These are phyloP conservation scores for Ahaetulla prasina DNA, from an alignment of 2,113 vertebrate genomes.

Conservation along the genomic window DNA sequence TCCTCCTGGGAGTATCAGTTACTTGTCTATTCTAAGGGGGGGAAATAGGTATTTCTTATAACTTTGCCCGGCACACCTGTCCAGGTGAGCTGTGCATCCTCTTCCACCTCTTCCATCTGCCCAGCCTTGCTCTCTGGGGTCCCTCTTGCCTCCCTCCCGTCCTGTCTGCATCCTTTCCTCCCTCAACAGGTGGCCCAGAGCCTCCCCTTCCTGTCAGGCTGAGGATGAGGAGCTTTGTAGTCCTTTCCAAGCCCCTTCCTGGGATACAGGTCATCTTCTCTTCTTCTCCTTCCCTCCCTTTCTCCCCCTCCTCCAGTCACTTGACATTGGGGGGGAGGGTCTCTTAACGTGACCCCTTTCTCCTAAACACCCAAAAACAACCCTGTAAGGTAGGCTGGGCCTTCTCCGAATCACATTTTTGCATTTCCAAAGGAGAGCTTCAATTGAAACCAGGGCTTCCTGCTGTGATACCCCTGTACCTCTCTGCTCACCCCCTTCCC, in stretches of 20 bases:
- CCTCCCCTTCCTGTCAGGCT: not conserved
- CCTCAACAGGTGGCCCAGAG: not conserved
- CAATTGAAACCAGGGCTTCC: not conserved
- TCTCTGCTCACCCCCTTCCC: not conserved
- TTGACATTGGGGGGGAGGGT: not conserved
- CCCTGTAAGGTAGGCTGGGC: not conserved
- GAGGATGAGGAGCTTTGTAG: not conserved
- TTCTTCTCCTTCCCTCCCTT: too few species aligned
- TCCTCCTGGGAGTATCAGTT: not conserved
- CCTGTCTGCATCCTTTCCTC: not conserved
- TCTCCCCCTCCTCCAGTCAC: not conserved
- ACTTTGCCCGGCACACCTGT: not conserved
- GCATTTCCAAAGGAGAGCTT: not conserved
- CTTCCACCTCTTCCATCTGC: not conserved
- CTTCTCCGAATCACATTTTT: not conserved
- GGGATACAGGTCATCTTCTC: not conserved
- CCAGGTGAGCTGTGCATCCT: not conserved
- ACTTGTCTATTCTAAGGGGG: not conserved
- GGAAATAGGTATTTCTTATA: not conserved
- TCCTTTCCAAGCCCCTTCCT: not conserved
- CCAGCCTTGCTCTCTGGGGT: not conserved
- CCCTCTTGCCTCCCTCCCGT: not conserved
- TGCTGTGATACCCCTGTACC: not conserved
- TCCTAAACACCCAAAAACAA: not conserved
- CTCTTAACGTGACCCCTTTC: not conserved